Base-by-base conservation (phyloP, 2,113 vertebrate genomes). In the Melanotaenia duboulayi region DNA sequence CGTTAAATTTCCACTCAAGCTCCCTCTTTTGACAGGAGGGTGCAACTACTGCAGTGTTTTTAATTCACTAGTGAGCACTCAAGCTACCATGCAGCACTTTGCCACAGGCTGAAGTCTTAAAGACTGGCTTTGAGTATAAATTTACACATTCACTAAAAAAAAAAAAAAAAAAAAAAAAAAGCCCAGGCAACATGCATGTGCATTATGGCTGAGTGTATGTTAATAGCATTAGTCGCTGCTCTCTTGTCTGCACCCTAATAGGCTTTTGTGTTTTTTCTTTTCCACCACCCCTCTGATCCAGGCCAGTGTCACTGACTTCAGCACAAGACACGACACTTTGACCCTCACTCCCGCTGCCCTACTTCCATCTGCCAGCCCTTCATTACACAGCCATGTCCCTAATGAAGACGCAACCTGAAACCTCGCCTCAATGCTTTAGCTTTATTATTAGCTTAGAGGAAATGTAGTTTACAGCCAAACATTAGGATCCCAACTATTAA, bases 161-260 rank as follows among this genome's bases (percentile, higher is more conserved):
- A 59, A 49, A 25, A 3, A 28, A 28, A 28, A 32, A 58, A 49
- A 25, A 48, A 42, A 49, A 57, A 66, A 1, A 4, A 24, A 51
- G 40, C 48, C 24, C 35, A 11, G 54, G 25, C 11, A 16, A 50
- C 19, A 20, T 61, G 42, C 25, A 50, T 37, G 2, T 57, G 17
- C 42, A 55, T 40, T 37, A 2, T 11, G 11, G 37, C 42, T 51
- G 56, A 11, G 49, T 44, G 48, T 61, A 39, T 14, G 5, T 25
- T 70, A 69, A 71, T 76, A 56, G 80, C 63, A 24, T 83, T 83
- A 87, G 77, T 78, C 46, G 1, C 71, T 82, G 50, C 65, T 68
- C 78, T 83, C 46, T 39, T 20, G 67, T 80, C 64, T 79, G 51
- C 28, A 44, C 68, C 79, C 50, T 86, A 83, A 87, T 81, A 71